Conservation (phyloP, 2,888 invertebrate genomes). For the Ecliptopera silaceata region DNA sequence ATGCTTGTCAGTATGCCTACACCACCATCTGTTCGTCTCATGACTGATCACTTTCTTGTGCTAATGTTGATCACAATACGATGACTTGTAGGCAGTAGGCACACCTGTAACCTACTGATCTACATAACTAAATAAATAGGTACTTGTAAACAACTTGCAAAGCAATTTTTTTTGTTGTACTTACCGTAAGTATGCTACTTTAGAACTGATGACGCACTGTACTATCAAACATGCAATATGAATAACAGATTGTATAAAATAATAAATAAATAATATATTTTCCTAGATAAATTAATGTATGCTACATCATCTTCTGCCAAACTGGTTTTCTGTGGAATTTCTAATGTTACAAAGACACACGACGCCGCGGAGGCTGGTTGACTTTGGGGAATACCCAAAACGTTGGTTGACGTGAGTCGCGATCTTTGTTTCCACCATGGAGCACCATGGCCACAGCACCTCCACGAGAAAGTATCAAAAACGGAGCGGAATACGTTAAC, state of each 20-base stretch:
- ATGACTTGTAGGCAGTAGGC: background rate
- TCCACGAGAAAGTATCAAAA: slow-evolving; percentile 19
- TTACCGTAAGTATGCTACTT: background rate
- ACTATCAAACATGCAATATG: too few relatives aligned
- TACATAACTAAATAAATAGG: slow-evolving; percentile 1
- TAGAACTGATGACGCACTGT: too few relatives aligned
- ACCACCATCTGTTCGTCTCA: too few relatives aligned
- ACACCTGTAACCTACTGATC: slow-evolving; percentile 13
- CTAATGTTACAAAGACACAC: background rate
- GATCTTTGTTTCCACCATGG: background rate
- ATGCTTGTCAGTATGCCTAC: too few relatives aligned
- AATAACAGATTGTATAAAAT: too few relatives aligned
- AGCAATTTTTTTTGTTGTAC: too few relatives aligned
- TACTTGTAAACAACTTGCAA: background rate
- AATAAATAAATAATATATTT: background rate
- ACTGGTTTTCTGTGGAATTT: background rate
- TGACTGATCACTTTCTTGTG: slow-evolving; percentile 12
- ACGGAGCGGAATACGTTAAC: slow-evolving; percentile 25
- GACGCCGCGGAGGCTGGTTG: background rate
- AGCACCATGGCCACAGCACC: slow-evolving; percentile 17
- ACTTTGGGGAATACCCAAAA: slow-evolving; percentile 20
- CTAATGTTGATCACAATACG: slow-evolving; percentile 5
- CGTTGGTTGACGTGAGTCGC: slow-evolving; percentile 15
- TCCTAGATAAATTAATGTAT: background rate
- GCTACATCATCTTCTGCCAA: background rate